A percentile compares a stretch with the other conserved stretches of the same genome.
Conservation (phyloP, 2,797 vertebrate species). For the Melanotaenia boesemani region DNA sequence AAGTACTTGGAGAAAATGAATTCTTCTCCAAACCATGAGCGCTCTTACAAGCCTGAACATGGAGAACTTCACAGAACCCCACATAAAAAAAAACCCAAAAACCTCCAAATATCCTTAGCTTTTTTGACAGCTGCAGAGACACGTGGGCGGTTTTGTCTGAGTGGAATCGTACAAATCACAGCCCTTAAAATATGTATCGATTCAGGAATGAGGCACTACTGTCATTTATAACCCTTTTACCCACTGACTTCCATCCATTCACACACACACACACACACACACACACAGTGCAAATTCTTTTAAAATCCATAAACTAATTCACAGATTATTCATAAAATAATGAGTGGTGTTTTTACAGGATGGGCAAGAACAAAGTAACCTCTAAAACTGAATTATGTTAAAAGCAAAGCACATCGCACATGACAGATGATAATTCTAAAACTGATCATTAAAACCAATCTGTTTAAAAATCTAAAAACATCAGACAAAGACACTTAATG, state of each 20-base stretch:
- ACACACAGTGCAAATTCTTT: slow-evolving; percentile 49
- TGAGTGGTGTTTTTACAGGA: slow-evolving; percentile 12
- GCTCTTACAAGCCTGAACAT: no score
- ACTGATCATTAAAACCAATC: slow-evolving; percentile 22
- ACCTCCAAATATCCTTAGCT: not conserved
- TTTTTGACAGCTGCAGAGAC: slow-evolving; percentile 6
- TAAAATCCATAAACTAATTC: slow-evolving; percentile 40
- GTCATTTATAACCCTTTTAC: slow-evolving; percentile 36
- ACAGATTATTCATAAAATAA: slow-evolving; percentile 30
- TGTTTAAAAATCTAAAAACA: slow-evolving; percentile 48
- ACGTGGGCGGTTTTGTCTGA: not conserved
- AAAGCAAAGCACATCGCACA: slow-evolving; percentile 31
- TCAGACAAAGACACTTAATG: slow-evolving; percentile 9
- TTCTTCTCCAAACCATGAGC: no score
- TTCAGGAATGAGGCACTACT: slow-evolving; percentile 66
- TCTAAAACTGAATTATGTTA: slow-evolving; percentile 24
- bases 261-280: not conserved
- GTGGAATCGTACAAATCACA: slow-evolving; percentile 28
- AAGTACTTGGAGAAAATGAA: no score
- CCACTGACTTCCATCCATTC: not conserved
- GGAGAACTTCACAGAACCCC: not conserved
- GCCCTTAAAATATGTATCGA: slow-evolving; percentile 51
- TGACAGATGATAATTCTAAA: slow-evolving; percentile 8
- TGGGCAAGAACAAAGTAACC: slow-evolving; percentile 22
- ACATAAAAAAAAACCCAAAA: not conserved